A percentile compares a stretch with the other conserved stretches of the same genome.
Evolutionary conservation across 2,113 vertebrate species (phyloP).

Genomic region (Lagopus leucura): DNA sequence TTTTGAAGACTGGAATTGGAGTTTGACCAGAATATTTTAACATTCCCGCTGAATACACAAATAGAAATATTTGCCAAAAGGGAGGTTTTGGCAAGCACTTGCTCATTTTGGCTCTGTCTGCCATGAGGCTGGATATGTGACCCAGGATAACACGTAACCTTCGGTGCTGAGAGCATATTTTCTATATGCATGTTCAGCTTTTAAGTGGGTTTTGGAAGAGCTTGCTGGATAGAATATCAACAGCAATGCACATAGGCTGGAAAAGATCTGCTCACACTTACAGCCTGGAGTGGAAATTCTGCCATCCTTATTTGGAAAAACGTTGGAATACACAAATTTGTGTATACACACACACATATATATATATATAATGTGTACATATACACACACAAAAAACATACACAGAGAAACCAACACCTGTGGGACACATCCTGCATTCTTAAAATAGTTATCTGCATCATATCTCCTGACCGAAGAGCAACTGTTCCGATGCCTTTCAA

Average conservation of each 20-base stretch:
- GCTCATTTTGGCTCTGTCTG: background rate
- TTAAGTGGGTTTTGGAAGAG: background rate
- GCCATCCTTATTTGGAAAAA: background rate
- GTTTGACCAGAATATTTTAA: background rate
- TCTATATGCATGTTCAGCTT: rapidly evolving
- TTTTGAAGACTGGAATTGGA: background rate
- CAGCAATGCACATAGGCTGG: background rate
- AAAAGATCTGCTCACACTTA: background rate
- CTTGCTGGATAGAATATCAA: background rate
- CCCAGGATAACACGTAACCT: rapidly evolving
- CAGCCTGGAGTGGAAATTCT: rapidly evolving
- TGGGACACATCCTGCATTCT: rapidly evolving
- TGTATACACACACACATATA: too few relatives aligned
- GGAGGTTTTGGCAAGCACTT: background rate
- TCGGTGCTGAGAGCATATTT: background rate
- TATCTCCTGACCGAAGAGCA: background rate
- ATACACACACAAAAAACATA: background rate
- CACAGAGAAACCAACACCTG: rapidly evolving
- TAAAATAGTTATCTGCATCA: rapidly evolving
- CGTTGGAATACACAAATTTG: too few relatives aligned
- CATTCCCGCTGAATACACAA: background rate
- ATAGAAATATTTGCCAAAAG: background rate
- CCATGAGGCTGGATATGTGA: background rate
- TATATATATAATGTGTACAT: background rate
- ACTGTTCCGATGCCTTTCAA: background rate